Evolutionary conservation across 2,797 vertebrate species (phyloP).

Genomic region (Lepilemur ruficaudatus): DNA sequence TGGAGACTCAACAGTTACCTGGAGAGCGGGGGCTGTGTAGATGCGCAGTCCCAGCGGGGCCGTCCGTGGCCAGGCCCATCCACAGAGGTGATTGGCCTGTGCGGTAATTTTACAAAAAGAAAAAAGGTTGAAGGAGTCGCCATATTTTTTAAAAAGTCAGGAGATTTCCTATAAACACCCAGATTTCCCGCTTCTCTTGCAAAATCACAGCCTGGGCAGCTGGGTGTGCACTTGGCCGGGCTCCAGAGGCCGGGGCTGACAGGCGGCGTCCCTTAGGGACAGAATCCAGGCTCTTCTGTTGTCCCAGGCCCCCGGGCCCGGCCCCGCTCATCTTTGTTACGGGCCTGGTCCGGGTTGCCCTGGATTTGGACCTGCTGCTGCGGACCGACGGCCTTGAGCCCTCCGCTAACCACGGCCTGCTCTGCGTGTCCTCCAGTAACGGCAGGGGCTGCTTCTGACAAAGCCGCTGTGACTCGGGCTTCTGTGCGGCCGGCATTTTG

Average conservation of each 20-base stretch:
- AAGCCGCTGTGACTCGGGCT: neutral
- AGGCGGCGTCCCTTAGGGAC: neutral
- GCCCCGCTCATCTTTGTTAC: neutral
- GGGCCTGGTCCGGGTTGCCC: neutral
- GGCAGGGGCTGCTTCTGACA: fast-evolving
- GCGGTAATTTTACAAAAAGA: neutral
- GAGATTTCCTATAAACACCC: neutral
- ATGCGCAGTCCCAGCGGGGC: fast-evolving
- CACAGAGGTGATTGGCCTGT: neutral
- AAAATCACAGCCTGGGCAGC: neutral
- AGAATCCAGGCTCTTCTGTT: neutral
- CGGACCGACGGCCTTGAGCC: fast-evolving
- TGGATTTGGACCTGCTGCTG: neutral
- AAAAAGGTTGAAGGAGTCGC: neutral
- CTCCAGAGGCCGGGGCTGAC: neutral
- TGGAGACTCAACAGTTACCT: neutral
- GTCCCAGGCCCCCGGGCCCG: neutral
- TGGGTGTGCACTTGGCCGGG: fast-evolving
- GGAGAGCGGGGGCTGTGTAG: neutral
- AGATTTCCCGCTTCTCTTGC: neutral
- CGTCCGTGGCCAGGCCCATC: neutral
- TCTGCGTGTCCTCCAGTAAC: fast-evolving
- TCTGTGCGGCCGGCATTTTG: fast-evolving
- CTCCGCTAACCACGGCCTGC: neutral
- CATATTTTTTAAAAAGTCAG: neutral